These are phyloP conservation scores for Hymenopus coronatus DNA, from an alignment of 2,888 invertebrate genomes.

Conservation along the genomic window DNA sequence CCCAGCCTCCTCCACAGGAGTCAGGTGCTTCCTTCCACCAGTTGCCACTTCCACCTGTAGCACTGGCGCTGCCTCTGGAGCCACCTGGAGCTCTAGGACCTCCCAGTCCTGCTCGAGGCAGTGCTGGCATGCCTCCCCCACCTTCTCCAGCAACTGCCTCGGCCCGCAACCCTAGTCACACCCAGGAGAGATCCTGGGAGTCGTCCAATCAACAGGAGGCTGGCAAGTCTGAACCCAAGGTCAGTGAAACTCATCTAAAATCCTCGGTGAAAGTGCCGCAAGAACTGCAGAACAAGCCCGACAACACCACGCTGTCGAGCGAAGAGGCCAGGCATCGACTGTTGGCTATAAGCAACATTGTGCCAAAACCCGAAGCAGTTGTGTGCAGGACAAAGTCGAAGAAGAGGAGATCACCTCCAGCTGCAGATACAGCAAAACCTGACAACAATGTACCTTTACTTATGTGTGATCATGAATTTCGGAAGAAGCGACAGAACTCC, in stretches of 20 bases:
- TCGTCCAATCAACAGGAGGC: background rate
- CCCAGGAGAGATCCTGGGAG: background rate
- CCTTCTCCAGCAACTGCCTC: slow-evolving; percentile 31
- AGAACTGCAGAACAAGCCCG: slow-evolving; percentile 5
- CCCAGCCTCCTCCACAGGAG: slow-evolving; percentile 7
- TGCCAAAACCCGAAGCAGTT: slow-evolving; percentile 44
- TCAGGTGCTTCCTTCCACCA: slow-evolving; percentile 8
- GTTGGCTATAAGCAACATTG: slow-evolving; percentile 36
- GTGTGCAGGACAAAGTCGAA: slow-evolving; percentile 37
- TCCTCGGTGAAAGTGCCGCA: background rate
- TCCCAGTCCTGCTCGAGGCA: slow-evolving; percentile 67
- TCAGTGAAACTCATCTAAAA: background rate
- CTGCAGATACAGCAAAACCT: slow-evolving; percentile 13
- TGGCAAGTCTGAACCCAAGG: background rate
- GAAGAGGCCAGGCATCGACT: slow-evolving; percentile 32
- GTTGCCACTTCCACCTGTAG: slow-evolving; percentile 48
- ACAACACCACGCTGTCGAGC: slow-evolving; percentile 24
- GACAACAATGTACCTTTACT: slow-evolving; percentile 12
- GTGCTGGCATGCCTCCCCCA: slow-evolving; percentile 54
- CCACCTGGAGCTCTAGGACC: slow-evolving; percentile 54
- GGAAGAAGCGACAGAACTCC: background rate
- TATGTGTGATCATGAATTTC: slow-evolving; percentile 22
- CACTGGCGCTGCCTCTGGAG: slow-evolving; percentile 51
- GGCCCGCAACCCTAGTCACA: slow-evolving; percentile 11
- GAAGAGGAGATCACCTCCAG: slow-evolving; percentile 21